A percentile compares a stretch with the other conserved stretches of the same genome.
Evolutionary conservation across 2,888 invertebrate genomes (phyloP).

Genomic region (Callyntrura guangdongensis): DNA sequence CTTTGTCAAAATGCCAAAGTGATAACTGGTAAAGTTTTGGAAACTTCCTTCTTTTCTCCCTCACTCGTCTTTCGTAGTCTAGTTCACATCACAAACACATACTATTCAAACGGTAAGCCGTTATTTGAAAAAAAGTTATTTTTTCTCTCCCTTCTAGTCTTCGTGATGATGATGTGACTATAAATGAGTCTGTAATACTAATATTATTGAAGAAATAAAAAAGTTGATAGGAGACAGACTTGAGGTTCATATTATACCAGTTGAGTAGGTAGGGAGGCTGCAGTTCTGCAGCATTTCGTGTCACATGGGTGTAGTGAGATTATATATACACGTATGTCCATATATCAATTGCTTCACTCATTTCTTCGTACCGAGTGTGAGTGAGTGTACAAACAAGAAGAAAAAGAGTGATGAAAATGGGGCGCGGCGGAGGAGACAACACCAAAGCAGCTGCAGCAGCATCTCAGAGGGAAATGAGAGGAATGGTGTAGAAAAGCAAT

Average conservation of each 20-base stretch:
- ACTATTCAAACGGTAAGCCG: background rate
- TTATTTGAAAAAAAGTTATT: conserved; percentile 66
- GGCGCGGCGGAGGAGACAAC: conserved; percentile 10
- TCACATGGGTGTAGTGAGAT: background rate
- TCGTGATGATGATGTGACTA: conserved; percentile 63
- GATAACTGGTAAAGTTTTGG: conserved; percentile 75
- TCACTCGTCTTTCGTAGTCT: background rate
- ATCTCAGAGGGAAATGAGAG: background rate
- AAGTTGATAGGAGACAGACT: background rate
- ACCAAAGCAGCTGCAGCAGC: background rate
- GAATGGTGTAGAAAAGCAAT: conserved; percentile 13
- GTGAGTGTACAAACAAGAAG: conserved; percentile 45
- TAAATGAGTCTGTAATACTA: conserved; percentile 49
- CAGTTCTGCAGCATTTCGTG: background rate
- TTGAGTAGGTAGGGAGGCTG: background rate
- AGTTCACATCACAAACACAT: background rate
- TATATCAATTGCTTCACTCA: conserved; percentile 58
- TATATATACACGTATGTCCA: conserved; percentile 1
- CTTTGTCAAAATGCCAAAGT: conserved; percentile 79
- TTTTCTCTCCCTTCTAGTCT: conserved; percentile 34
- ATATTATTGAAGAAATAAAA: conserved; percentile 35
- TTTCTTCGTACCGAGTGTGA: conserved; percentile 5
- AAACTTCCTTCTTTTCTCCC: conserved; percentile 40
- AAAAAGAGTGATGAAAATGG: conserved; percentile 68
- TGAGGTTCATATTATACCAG: background rate